Percentiles rank a stretch among this genome's conserved stretches.
Evolutionary conservation across 2,797 vertebrate species (phyloP).

Genomic region (Hypotaenidia okinawae): DNA sequence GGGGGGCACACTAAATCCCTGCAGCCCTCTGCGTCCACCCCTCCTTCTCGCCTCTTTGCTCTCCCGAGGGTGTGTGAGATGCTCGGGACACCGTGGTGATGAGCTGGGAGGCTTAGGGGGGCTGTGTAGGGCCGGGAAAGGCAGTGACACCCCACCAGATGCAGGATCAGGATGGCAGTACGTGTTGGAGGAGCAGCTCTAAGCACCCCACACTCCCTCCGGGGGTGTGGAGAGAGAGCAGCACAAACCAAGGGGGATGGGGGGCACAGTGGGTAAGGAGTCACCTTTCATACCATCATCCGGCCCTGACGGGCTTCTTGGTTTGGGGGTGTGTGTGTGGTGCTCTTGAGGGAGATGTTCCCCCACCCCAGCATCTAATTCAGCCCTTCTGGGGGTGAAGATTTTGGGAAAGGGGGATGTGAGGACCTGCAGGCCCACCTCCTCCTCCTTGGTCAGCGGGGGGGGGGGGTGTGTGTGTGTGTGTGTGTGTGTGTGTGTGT

Average conservation of each 20-base stretch:
- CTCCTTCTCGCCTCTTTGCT: too few relatives aligned
- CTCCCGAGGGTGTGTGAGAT: neutral
- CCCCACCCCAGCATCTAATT: neutral
- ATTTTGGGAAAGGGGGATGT: neutral
- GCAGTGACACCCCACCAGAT: accelerated
- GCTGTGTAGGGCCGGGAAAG: neutral
- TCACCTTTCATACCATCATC: accelerated
- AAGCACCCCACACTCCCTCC: too few relatives aligned
- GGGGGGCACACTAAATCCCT: accelerated
- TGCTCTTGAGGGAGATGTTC: neutral
- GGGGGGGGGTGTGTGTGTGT: too few relatives aligned
- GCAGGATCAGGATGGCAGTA: neutral
- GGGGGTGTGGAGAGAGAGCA: neutral
- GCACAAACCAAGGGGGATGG: neutral
- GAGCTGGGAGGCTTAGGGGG: neutral
- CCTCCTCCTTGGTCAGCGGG: too few relatives aligned
- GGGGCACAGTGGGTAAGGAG: neutral
- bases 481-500: too few relatives aligned
- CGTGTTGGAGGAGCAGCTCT: neutral
- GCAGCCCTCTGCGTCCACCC: too few relatives aligned
- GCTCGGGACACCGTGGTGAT: accelerated
- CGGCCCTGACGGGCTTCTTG: neutral
- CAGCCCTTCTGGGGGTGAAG: too few relatives aligned
- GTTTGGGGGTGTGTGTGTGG: accelerated
- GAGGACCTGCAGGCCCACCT: neutral